Conservation (phyloP, 2,797 vertebrate species). For the Cossypha dichroa region DNA sequence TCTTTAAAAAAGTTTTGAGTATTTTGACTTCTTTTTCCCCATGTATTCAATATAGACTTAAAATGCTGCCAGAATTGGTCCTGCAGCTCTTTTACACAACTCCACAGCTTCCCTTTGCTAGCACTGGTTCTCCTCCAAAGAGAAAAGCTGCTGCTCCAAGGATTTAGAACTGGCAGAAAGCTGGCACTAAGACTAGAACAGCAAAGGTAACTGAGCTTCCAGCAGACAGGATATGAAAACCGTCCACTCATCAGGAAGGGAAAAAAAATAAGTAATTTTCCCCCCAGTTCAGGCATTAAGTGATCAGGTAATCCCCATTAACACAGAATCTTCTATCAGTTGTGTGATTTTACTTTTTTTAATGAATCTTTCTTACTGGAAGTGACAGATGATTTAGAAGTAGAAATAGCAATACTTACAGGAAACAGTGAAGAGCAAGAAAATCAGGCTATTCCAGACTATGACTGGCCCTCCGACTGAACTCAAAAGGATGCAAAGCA, state of each 20-base stretch:
- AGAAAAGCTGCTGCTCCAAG: neutral
- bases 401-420: neutral
- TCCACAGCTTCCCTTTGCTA: accelerated
- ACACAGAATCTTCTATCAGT: neutral
- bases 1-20: neutral
- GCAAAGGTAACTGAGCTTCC: neutral
- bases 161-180: neutral
- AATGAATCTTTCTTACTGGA: neutral
- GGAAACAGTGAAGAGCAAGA: neutral
- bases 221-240: neutral
- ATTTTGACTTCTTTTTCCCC: neutral
- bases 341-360: neutral
- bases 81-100: neutral
- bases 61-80: neutral
- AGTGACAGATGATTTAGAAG: neutral
- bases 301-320: neutral
- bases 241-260: neutral
- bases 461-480: neutral
- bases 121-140: no score
- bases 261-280: neutral
- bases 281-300: neutral
- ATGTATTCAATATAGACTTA: neutral
- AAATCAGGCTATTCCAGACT: neutral
- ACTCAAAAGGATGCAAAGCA: neutral
- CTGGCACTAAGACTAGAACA: neutral